Conservation (phyloP, 1,140 invertebrate genomes). For the Aphis craccivora region DNA sequence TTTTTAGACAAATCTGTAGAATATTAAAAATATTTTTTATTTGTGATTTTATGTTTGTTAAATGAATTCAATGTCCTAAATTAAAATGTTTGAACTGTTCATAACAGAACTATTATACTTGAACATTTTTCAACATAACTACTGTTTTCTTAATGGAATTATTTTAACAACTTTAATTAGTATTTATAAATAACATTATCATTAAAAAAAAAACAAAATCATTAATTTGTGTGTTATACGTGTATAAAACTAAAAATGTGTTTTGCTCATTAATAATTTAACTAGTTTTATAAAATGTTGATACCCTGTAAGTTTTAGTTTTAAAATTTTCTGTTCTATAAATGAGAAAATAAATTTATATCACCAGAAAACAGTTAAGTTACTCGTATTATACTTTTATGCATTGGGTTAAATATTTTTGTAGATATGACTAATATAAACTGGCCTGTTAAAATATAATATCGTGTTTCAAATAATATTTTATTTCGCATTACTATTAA, state of each 20-base stretch:
- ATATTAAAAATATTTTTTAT: neutral
- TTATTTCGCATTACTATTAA: neutral
- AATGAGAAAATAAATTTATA: neutral
- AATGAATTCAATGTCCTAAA: neutral
- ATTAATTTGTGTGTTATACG: neutral
- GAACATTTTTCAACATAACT: neutral
- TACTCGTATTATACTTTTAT: neutral
- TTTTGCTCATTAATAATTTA: neutral
- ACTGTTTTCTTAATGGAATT: neutral
- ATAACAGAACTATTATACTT: neutral
- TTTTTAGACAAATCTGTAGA: neutral
- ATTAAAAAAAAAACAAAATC: neutral
- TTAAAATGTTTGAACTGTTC: neutral
- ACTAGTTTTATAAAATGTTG: neutral
- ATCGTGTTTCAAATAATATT: conserved; percentile 3
- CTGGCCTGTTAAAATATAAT: neutral
- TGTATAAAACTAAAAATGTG: neutral
- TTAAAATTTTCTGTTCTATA: neutral
- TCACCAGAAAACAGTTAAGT: neutral
- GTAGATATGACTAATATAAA: neutral
- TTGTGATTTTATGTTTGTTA: neutral
- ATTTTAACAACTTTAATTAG: neutral
- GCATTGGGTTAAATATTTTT: neutral
- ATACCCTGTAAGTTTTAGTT: neutral
- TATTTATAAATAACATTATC: neutral